These are phyloP conservation scores for Eubasilissa splendida DNA, from an alignment of 2,888 invertebrate species.

Conservation along the genomic window DNA sequence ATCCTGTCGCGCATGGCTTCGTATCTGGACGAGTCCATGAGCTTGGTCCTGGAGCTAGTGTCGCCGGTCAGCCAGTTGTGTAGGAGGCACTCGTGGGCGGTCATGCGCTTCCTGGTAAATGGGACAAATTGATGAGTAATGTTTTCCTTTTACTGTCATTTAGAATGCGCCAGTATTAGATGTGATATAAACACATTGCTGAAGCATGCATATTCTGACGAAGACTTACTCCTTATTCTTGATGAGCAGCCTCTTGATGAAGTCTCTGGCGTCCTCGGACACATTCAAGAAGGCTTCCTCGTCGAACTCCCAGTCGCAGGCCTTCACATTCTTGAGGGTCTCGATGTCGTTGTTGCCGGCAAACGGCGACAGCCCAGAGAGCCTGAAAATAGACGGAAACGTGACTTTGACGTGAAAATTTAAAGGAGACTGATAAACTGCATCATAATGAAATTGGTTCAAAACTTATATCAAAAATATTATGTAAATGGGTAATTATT, in stretches of 20 bases:
- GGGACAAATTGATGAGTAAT: too few relatives aligned
- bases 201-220: too few relatives aligned
- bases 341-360: conserved; percentile 99
- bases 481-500: too few relatives aligned
- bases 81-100: conserved; percentile 95
- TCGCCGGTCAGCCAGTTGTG: conserved; percentile 97
- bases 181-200: too few relatives aligned
- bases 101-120: conserved; percentile 89
- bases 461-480: too few relatives aligned
- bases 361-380: conserved; percentile 98
- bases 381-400: conserved; percentile 67
- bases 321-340: conserved; percentile 97
- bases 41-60: conserved; percentile 81
- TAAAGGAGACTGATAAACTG: too few relatives aligned
- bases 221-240: conserved; percentile 91
- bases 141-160: too few relatives aligned
- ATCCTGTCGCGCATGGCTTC: conserved; percentile 90
- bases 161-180: too few relatives aligned
- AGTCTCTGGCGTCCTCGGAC: conserved; percentile 98
- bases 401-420: too few relatives aligned
- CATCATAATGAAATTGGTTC: too few relatives aligned
- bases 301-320: conserved; percentile 99
- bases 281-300: conserved; percentile 94
- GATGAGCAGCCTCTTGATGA: conserved; percentile 92
- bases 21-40: conserved; percentile 89